Conservation (phyloP, 2,113 vertebrate genomes). For the human region GRCh38 chr9:134962001-134962500, state of each 20-base stretch:
- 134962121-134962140: fast-evolving
- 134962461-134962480: fast-evolving
- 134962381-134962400: background rate
- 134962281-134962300: slow-evolving; percentile 32
- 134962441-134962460: fast-evolving
- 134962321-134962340: background rate
- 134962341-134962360: background rate
- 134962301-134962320: background rate
- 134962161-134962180: background rate
- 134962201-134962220: fast-evolving
- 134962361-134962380: background rate
- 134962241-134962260: fast-evolving
- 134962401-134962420: fast-evolving
- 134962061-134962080: background rate
- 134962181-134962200: fast-evolving
- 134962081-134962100: fast-evolving
- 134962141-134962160: background rate
- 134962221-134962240: background rate
- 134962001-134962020: fast-evolving
- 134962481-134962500: background rate
- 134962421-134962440: fast-evolving
- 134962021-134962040: background rate
- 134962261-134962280: background rate
- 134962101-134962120: too few species aligned
- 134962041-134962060: too few species aligned